These are phyloP conservation scores for Pterostichus madidus DNA, from an alignment of 2,888 invertebrate genomes.

Conservation along the genomic window DNA sequence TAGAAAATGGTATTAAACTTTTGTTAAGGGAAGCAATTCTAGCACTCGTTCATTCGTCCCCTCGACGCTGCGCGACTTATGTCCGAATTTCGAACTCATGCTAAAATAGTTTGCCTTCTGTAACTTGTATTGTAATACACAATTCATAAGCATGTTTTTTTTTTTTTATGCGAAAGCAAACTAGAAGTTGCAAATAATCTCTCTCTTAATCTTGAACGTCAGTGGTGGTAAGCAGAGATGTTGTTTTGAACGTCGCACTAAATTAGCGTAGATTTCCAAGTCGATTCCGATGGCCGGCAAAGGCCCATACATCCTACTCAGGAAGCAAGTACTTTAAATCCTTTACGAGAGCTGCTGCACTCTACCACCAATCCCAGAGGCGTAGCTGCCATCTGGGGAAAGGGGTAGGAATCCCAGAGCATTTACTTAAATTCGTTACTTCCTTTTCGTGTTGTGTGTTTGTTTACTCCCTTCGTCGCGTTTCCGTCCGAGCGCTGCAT, in stretches of 20 bases:
- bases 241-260: neutral
- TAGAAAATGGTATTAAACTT: too few species aligned
- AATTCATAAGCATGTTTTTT: too few species aligned
- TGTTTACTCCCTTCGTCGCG: constrained; percentile 25
- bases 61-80: too few species aligned
- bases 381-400: neutral
- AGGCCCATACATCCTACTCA: constrained; percentile 26
- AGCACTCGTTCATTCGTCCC: too few species aligned
- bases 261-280: constrained; percentile 28
- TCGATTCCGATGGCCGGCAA: neutral
- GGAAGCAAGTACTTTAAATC: constrained; percentile 47
- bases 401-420: neutral
- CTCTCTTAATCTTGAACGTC: too few species aligned
- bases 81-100: too few species aligned
- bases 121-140: too few species aligned
- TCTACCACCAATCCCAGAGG: constrained; percentile 2
- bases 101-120: too few species aligned
- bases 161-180: too few species aligned
- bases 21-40: too few species aligned
- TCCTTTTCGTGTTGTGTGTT: constrained; percentile 44
- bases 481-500: neutral
- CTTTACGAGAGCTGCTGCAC: neutral
- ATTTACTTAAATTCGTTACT: constrained; percentile 59
- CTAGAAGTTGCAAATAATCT: too few species aligned
- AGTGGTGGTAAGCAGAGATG: neutral